Base-by-base conservation (phyloP, 1,140 invertebrate genomes). In the Drosophila pallidifrons region DNA sequence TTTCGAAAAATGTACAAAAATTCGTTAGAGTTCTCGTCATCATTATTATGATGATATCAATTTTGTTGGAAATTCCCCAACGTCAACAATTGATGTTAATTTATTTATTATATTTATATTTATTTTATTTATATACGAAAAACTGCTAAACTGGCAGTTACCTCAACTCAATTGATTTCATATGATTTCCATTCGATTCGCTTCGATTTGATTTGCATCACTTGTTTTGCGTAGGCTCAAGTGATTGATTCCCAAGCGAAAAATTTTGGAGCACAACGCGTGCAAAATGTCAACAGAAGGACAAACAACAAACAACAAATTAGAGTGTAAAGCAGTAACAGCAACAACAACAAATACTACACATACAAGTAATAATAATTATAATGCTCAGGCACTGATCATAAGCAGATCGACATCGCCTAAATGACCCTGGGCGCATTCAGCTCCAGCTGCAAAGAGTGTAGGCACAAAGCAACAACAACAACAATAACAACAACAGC, bases 201-300 rank as follows among this genome's bases (percentile, higher is more conserved):
- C 15, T 43, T 13, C 30, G 30, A 38, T 60, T 66, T 7, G 65
- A 47, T 15, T 43, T 16, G 66, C 25, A 30, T 69, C 58, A 49
- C 32, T 58, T 54, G 43, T 75, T 25, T 76, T 38, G 74, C 81
- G 81, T 83, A 74, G 81, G 77, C 69, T 75, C 58, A 79, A 60
- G 67, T 65, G 69, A 45, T 25, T 51, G 57, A 72, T 63, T 69
- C 8, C 30, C 57, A 49, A 66, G 51, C 15, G 20, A 25, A 49
- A 38, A 16, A 52, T 45, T 51, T 59, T 20, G 30, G 46, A 68
- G 46, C 41, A 55, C 49, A 32, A 71, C 75, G 85, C 86, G 85
- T 89, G 85, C 86, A 89, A 89, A 89, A 89, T 89, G 85, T 89
- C 86, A 89, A 81, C 85, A 88, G 83, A 88, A 88, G 83, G 83